A percentile compares a stretch with the other conserved stretches of the same genome.
Evolutionary conservation across 2,113 vertebrate genomes (phyloP).

Genomic region (Lanius collurio): DNA sequence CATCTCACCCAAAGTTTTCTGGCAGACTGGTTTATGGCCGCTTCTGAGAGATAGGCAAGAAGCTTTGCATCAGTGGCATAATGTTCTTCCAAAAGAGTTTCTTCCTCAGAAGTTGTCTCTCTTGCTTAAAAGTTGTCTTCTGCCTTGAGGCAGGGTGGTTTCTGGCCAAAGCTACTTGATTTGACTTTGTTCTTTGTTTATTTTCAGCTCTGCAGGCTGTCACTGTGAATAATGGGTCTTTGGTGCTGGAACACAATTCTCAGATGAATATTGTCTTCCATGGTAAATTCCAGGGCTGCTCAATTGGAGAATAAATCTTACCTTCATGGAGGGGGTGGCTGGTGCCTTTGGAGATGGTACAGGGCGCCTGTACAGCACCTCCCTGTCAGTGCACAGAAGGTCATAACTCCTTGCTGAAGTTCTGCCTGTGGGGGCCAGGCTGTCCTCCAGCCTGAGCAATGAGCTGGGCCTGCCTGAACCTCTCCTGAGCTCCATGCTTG

Average conservation of each 20-base stretch:
- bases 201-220: conserved; percentile 44
- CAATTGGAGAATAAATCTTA: conserved; percentile 15
- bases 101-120: conserved; percentile 22
- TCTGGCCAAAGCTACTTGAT: conserved; percentile 42
- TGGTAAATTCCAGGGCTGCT: background rate
- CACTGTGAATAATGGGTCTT: conserved; percentile 39
- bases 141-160: conserved; percentile 40
- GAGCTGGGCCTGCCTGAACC: background rate
- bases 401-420: background rate
- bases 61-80: conserved; percentile 6
- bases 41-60: background rate
- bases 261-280: conserved; percentile 5
- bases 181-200: conserved; percentile 55
- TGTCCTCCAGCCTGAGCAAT: background rate
- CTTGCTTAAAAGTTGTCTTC: conserved; percentile 39
- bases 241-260: conserved; percentile 3
- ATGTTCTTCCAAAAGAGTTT: conserved; percentile 8
- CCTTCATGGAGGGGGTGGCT: background rate
- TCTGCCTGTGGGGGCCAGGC: background rate
- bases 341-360: background rate
- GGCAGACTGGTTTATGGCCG: background rate
- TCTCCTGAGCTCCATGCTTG: background rate
- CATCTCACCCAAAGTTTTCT: background rate
- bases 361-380: background rate
- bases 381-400: background rate